Evolutionary conservation across 2,888 invertebrate genomes (phyloP).

Genomic region (Teinopalpus imperialis): DNA sequence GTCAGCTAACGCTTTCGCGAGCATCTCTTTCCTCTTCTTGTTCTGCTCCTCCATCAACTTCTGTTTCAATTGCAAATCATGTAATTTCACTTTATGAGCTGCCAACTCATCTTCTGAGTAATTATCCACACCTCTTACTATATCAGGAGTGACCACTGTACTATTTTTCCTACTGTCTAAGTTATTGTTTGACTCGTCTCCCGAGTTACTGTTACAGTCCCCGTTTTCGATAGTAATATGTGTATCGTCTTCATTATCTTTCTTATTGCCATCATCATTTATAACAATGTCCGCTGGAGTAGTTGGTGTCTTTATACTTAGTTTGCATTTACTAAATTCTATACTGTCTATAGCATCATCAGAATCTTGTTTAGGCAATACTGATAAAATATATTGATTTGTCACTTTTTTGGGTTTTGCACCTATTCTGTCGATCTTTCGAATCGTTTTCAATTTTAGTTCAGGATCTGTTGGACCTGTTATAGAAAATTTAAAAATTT

Average conservation of each 20-base stretch:
- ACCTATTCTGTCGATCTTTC: conserved; percentile 51
- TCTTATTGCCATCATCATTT: conserved; percentile 34
- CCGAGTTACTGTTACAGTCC: conserved; percentile 20
- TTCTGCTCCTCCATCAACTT: conserved; percentile 91
- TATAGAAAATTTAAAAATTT: background rate
- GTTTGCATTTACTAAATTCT: conserved; percentile 66
- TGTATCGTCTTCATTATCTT: conserved; percentile 8
- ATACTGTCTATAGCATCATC: conserved; percentile 60
- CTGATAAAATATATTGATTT: conserved; percentile 45
- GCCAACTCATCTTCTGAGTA: conserved; percentile 62
- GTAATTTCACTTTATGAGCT: conserved; percentile 79
- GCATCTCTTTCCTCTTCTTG: conserved; percentile 87
- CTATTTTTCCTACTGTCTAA: conserved; percentile 39
- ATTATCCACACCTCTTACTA: conserved; percentile 56
- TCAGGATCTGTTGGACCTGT: conserved; percentile 36
- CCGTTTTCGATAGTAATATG: conserved; percentile 29
- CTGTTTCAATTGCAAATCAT: conserved; percentile 86
- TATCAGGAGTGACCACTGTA: conserved; percentile 49
- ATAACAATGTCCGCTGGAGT: conserved; percentile 31
- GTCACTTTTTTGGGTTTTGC: conserved; percentile 38
- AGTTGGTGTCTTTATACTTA: conserved; percentile 54
- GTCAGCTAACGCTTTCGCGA: conserved; percentile 87
- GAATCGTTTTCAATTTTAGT: conserved; percentile 37
- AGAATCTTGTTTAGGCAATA: conserved; percentile 45
- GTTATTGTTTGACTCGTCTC: conserved; percentile 23